Base-by-base conservation (phyloP, 2,888 invertebrate species). In the Deilephila porcellus region DNA sequence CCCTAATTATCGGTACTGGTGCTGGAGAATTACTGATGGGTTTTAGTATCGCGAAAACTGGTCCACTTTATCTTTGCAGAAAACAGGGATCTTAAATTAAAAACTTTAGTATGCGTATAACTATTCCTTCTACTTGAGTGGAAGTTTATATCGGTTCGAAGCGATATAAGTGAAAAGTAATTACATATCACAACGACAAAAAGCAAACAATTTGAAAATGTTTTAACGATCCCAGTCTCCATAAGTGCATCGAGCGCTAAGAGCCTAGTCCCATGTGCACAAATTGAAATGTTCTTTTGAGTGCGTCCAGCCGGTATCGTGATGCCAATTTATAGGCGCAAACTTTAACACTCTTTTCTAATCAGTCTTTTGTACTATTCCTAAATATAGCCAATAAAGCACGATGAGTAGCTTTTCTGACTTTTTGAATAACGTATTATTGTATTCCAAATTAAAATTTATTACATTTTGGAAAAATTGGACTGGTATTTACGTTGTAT, bases 261-360 rank as follows among this genome's bases (percentile, higher is more conserved):
- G 67, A 67, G 25, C 67, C 52, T 67, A 67, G 52, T 20, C 64
- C 64, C 45, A 64, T 64, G 64, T 64, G 64, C 45, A 20, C 64
- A 37, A 52, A 67, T 52, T 67, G 72, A 62, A 70, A 60, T 70
- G 45, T 17, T 52, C 52, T 63, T 70, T 75, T 45, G 59, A 59
- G 1, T 52, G 14, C 67, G 17, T 52, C 52, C 25, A 5, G 25
- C 17, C 45, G 25, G 25, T 25, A 25, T 25, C 6, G 17, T 25
- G 52, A 52, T 67, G 67, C 25, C 52, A 25, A 67, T 67, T 52
- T 52, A 67, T 67, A 67, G 52, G 17, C 11, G 17, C 14, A 52
- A 17, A 37, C 7, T 20, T 37, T 45, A 5, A 52, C 52, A 52
- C 45, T 52, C 1, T 14, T 25, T 52, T 67, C 25, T 45, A 20